Evolutionary conservation across 1,140 invertebrate species (phyloP).

Genomic region (Drosophila kurseongensis): DNA sequence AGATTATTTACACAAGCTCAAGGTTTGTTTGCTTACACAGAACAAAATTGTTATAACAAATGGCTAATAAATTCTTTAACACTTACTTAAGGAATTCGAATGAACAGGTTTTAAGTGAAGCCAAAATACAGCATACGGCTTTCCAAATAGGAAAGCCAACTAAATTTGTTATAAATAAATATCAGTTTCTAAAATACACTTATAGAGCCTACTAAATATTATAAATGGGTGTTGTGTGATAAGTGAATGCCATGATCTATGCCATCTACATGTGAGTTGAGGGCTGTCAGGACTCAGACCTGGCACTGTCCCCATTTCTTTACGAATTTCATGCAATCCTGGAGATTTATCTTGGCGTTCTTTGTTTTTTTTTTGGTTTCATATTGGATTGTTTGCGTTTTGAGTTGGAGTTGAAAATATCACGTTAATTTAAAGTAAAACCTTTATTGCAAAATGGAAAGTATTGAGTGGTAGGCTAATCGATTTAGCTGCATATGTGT

Average conservation of each 20-base stretch:
- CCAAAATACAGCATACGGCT: too few relatives aligned
- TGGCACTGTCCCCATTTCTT: constrained; percentile 8
- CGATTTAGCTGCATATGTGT: constrained; percentile 32
- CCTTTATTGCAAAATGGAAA: constrained; percentile 46
- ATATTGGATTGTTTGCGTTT: constrained; percentile 10
- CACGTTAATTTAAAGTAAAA: constrained; percentile 14
- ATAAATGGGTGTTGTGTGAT: not conserved
- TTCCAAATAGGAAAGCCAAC: too few relatives aligned
- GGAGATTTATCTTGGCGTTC: constrained; percentile 61
- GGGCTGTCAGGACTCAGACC: constrained; percentile 7
- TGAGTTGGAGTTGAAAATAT: constrained; percentile 9
- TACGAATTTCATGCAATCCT: constrained; percentile 74
- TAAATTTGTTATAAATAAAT: not conserved
- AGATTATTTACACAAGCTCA: not conserved
- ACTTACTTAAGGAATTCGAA: too few relatives aligned
- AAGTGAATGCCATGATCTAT: not conserved
- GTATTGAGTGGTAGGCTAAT: constrained; percentile 61
- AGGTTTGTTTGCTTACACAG: not conserved
- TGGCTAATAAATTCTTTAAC: too few relatives aligned
- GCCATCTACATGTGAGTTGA: constrained; percentile 1
- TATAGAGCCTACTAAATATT: not conserved
- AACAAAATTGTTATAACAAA: too few relatives aligned
- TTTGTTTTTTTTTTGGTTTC: constrained; percentile 13
- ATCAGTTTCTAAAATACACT: too few relatives aligned
- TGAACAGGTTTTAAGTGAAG: too few relatives aligned